Evolutionary conservation across 2,888 invertebrate species (phyloP).

Genomic region (Rotaria socialis): DNA sequence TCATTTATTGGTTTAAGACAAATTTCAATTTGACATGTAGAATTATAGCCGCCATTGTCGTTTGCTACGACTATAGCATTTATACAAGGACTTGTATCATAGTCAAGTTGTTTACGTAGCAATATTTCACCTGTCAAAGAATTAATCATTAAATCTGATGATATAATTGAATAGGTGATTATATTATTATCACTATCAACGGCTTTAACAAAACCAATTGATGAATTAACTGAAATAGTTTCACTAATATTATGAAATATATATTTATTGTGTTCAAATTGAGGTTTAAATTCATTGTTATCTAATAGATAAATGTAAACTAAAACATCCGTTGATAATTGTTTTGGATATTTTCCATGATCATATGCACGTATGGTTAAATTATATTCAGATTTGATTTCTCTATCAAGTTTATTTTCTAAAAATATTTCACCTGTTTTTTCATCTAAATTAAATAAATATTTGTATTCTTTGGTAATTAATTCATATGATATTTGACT

Average conservation of each 20-base stretch:
- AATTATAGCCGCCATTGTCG: background rate
- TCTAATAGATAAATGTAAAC: background rate
- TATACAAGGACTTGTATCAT: background rate
- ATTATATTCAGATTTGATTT: background rate
- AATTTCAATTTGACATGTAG: background rate
- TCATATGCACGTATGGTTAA: constrained; percentile 1
- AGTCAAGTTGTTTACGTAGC: background rate
- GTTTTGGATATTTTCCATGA: background rate
- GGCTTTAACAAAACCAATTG: background rate
- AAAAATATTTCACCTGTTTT: background rate
- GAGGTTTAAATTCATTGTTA: background rate
- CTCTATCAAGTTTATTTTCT: background rate
- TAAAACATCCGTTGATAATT: background rate
- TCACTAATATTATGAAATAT: background rate
- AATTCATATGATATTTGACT: constrained; percentile 4
- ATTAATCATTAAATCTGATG: background rate
- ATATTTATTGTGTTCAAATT: background rate
- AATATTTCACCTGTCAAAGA: background rate
- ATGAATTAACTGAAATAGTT: background rate
- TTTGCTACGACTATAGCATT: background rate
- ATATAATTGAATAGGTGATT: background rate
- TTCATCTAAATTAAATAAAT: background rate
- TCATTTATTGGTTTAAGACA: constrained; percentile 2
- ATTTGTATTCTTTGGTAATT: background rate
- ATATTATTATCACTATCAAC: background rate